A percentile compares a stretch with the other conserved stretches of the same genome.
These are phyloP conservation scores for Thalpophila matura DNA, from an alignment of 2,888 invertebrate genomes.

Conservation along the genomic window DNA sequence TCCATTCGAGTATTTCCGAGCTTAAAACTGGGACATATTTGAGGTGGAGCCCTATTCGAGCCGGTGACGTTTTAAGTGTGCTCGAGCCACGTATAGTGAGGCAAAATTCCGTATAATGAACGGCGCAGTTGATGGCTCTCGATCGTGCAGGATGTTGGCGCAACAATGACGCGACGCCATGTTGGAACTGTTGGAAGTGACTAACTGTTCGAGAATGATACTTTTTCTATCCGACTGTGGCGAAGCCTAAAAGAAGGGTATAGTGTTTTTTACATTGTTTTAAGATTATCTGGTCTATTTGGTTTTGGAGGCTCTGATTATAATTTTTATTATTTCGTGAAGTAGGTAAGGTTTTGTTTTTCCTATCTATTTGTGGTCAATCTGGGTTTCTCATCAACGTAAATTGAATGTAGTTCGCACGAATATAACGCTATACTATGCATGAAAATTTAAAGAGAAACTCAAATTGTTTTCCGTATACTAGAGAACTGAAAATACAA, in stretches of 20 bases:
- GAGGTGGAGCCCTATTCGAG: slow-evolving; percentile 50
- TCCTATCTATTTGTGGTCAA: too few relatives aligned
- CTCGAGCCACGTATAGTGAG: slow-evolving; percentile 61
- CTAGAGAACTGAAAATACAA: neutral
- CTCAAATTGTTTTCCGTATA: neutral
- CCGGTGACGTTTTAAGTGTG: slow-evolving; percentile 51
- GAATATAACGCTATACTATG: too few relatives aligned
- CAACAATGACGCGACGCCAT: slow-evolving; percentile 74
- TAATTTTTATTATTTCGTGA: too few relatives aligned
- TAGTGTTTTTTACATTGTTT: too few relatives aligned
- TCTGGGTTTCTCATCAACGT: too few relatives aligned
- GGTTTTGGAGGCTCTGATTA: neutral
- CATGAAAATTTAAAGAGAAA: too few relatives aligned
- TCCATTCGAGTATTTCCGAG: slow-evolving; percentile 40
- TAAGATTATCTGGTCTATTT: too few relatives aligned
- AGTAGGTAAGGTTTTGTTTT: too few relatives aligned
- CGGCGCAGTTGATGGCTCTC: slow-evolving; percentile 74
- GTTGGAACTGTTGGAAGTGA: slow-evolving; percentile 46
- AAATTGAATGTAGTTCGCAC: too few relatives aligned
- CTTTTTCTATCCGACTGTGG: too few relatives aligned
- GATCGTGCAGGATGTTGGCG: slow-evolving; percentile 77
- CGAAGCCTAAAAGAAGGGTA: too few relatives aligned
- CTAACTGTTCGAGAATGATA: neutral
- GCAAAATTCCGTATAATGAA: slow-evolving; percentile 73
- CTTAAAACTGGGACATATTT: slow-evolving; percentile 45